A percentile compares a stretch with the other conserved stretches of the same genome.
phyloP scores from a whole-genome alignment of 2,888 invertebrate genomes.

The Hoplodrina blanda region DNA sequence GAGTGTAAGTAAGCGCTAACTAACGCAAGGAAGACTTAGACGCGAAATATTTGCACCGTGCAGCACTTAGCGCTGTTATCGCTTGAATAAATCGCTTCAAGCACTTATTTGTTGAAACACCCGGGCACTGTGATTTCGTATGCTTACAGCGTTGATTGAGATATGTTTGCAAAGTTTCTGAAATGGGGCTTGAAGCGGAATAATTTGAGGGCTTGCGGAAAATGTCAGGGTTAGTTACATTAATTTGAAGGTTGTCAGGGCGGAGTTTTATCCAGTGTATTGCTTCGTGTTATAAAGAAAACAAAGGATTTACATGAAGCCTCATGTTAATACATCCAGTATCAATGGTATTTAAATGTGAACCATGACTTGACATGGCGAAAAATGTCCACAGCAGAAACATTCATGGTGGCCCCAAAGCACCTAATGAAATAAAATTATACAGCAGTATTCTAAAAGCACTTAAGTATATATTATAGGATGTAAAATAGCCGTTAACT shows the following conservation, averaged over 20 bases:
- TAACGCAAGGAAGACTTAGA: conserved; percentile 83
- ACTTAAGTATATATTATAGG: no score
- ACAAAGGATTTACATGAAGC: neutral
- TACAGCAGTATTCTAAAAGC: no score
- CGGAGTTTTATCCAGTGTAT: neutral
- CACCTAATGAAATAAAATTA: no score
- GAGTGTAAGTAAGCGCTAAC: conserved; percentile 82
- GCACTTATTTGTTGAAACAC: conserved; percentile 74
- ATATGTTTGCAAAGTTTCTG: conserved; percentile 56
- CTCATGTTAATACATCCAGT: neutral
- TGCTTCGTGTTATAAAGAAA: neutral
- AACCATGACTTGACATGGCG: neutral
- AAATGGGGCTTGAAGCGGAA: conserved; percentile 37
- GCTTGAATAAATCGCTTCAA: conserved; percentile 73
- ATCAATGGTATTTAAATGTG: neutral
- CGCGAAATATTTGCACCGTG: conserved; percentile 83
- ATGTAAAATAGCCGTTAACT: no score
- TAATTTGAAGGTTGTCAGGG: neutral
- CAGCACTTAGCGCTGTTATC: conserved; percentile 82
- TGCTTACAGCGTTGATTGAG: conserved; percentile 70
- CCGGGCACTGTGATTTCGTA: conserved; percentile 65
- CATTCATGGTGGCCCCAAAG: no score
- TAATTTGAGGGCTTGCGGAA: conserved; percentile 15
- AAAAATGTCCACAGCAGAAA: neutral
- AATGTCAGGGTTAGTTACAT: conserved; percentile 5